Percentiles rank a stretch among this genome's conserved stretches.
Evolutionary conservation across 2,113 vertebrate genomes (phyloP).

Genomic region (Cololabis saira): DNA sequence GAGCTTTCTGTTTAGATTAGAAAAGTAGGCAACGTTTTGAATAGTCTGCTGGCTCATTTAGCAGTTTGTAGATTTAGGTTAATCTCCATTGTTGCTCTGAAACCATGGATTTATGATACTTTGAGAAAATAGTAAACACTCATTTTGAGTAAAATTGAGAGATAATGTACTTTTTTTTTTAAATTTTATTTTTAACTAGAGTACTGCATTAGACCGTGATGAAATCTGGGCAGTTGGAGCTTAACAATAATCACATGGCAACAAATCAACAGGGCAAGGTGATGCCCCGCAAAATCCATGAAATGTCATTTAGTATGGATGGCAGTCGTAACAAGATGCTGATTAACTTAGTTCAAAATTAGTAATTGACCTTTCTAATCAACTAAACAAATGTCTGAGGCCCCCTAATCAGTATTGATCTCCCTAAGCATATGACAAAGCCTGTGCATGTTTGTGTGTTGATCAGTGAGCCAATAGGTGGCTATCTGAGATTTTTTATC

Average conservation of each 20-base stretch:
- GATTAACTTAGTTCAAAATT: conserved; percentile 89
- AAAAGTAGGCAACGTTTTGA: conserved; percentile 22
- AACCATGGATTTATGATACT: conserved; percentile 12
- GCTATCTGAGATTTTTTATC: background rate
- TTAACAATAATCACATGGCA: conserved; percentile 70
- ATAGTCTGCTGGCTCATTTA: conserved; percentile 33
- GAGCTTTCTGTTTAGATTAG: conserved; percentile 1
- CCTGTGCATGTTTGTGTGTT: conserved; percentile 21
- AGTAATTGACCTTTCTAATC: conserved; percentile 89
- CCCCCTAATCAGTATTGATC: conserved; percentile 86
- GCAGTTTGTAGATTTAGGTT: conserved; percentile 44
- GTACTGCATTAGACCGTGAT: conserved; percentile 6
- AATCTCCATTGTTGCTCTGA: conserved; percentile 51
- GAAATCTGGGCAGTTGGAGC: conserved; percentile 32
- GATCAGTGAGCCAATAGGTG: conserved; percentile 7
- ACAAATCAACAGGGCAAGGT: conserved; percentile 71
- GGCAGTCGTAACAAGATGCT: conserved; percentile 82
- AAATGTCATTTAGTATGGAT: conserved; percentile 81
- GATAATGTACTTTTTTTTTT: background rate
- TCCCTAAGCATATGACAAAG: conserved; percentile 62
- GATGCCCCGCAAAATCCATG: conserved; percentile 73
- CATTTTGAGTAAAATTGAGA: conserved; percentile 1
- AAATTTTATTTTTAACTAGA: conserved; percentile 2
- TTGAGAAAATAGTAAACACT: background rate
- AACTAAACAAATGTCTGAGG: conserved; percentile 87